Conservation (phyloP, 1,140 invertebrate species). For the Goniozus legneri region DNA sequence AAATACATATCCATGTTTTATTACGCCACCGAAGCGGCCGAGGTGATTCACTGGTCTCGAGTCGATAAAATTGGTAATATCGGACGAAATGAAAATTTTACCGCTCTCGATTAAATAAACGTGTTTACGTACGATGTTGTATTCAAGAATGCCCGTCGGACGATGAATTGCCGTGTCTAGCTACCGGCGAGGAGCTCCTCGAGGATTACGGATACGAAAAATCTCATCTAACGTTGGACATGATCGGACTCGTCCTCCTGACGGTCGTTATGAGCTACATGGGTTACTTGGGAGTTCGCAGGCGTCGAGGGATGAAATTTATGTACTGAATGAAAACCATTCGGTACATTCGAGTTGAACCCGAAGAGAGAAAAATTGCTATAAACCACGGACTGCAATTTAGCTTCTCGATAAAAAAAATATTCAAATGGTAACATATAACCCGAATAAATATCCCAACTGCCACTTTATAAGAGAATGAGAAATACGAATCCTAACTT, state of each 20-base stretch:
- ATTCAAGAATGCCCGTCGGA: slow-evolving; percentile 18
- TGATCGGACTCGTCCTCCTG: slow-evolving; percentile 14
- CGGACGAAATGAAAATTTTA: no score
- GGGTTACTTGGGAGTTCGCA: slow-evolving; percentile 22
- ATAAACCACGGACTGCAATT: no score
- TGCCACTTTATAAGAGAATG: no score
- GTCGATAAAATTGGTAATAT: slow-evolving; percentile 29
- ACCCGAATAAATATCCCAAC: no score
- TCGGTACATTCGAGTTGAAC: no score
- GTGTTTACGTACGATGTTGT: no score
- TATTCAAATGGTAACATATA: no score
- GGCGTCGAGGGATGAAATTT: slow-evolving; percentile 6
- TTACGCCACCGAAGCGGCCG: slow-evolving; percentile 54
- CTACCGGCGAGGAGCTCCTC: slow-evolving; percentile 23
- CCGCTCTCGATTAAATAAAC: no score
- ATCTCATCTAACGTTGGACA: slow-evolving; percentile 14
- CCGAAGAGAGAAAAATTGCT: no score
- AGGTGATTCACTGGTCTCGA: slow-evolving; percentile 54
- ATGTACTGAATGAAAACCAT: slow-evolving; percentile 10
- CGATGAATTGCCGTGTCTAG: slow-evolving; percentile 20
- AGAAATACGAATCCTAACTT: no score
- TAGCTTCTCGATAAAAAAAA: no score
- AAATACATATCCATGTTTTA: slow-evolving; percentile 60
- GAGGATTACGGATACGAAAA: slow-evolving; percentile 22
- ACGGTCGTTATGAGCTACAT: slow-evolving; percentile 19